Conservation (phyloP, 2,113 vertebrate species). For the Neomonachus schauinslandi region DNA sequence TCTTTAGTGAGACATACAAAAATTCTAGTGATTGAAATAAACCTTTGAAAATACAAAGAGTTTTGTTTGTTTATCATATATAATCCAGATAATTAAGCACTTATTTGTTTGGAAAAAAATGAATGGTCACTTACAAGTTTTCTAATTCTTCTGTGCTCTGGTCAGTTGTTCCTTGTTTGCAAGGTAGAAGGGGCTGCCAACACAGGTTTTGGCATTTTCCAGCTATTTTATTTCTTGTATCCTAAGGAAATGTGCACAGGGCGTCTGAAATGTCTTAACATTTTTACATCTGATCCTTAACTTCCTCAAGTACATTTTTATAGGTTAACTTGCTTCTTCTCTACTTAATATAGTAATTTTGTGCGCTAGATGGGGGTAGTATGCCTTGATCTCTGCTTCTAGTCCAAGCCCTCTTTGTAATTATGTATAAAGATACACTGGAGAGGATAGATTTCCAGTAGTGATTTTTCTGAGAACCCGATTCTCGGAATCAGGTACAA, state of each 20-base stretch:
- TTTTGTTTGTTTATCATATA: constrained; percentile 27
- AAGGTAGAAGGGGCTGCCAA: neutral
- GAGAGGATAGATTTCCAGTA: neutral
- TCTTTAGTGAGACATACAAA: neutral
- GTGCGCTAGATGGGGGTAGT: neutral
- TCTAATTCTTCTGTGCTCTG: neutral
- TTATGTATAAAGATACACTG: neutral
- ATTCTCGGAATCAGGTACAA: neutral
- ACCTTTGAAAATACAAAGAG: neutral
- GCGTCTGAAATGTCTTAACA: neutral
- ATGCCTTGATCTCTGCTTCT: neutral
- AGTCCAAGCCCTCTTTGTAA: neutral
- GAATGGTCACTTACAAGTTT: neutral
- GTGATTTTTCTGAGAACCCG: neutral
- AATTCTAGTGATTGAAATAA: constrained; percentile 11
- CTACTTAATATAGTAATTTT: neutral
- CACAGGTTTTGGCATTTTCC: neutral
- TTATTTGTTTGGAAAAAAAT: neutral
- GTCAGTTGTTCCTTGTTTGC: neutral
- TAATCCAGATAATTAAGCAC: neutral
- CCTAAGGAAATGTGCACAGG: neutral
- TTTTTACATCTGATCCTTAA: neutral
- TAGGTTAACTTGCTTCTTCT: neutral
- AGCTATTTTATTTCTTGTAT: neutral
- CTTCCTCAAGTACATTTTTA: neutral